Evolutionary conservation across 2,113 vertebrate genomes (phyloP), one percentile per base, ranked within the genome.

Genomic region (Toxotes chatareus): DNA sequence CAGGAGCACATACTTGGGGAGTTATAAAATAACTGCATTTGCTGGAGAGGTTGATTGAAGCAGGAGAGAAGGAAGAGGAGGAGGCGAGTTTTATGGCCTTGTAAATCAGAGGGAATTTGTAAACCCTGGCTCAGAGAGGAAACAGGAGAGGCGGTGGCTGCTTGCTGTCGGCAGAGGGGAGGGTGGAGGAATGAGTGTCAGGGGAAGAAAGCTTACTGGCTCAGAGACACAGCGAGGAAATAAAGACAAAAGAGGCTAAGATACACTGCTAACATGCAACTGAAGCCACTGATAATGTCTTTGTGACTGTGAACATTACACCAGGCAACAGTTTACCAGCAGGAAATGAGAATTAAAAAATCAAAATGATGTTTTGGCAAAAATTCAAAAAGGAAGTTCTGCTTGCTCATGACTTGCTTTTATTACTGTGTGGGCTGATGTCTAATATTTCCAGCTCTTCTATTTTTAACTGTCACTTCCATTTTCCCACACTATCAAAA

Each of bases 51-150:
- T 53, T 83, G 89, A 88, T 61, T 86, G 73, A 85, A 86, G 89
- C 46, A 57, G 84, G 59, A 64, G 73, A 73, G 79, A 1, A 44
- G 59, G 62, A 70, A 70, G 84, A 78, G 81, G 65, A 69, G 76
- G 80, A 77, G 81, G 75, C 2, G 79, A 57, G 72, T 65, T 92
- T 91, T 91, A 93, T 82, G 90, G 88, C 79, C 89, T 88, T 89
- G 85, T 92, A 92, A 92, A 92, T 92, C 91, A 88, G 80, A 68
- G 79, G 68, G 88, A 92, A 91, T 93, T 87, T 91, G 90, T 92
- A 89, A 92, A 90, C 80, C 40, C 36, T 62, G 72, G 82, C 82
- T 61, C 11, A 2, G 49, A 80, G 75, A 85, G 85, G 88, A 88
- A 90, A 68, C 71, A 36, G 84, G 71, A 86, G 85, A 84, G 78